A percentile compares a stretch with the other conserved stretches of the same genome.
These are phyloP conservation scores for Eupsittula cactorum DNA, from an alignment of 2,113 vertebrate species.

Conservation along the genomic window DNA sequence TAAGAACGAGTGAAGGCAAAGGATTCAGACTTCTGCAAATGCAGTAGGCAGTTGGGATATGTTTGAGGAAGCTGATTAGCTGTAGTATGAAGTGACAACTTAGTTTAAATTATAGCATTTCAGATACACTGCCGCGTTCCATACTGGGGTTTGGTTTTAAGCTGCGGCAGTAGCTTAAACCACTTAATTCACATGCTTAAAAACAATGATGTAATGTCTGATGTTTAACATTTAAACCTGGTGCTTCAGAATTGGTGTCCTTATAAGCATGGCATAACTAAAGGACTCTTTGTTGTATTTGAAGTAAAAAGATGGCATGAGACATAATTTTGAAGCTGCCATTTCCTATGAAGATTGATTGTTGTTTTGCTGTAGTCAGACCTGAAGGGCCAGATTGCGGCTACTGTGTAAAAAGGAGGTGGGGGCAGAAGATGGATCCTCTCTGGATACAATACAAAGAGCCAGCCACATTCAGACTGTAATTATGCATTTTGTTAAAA, in stretches of 20 bases:
- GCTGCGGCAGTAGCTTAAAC: background rate
- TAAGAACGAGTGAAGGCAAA: background rate
- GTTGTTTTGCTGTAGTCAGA: background rate
- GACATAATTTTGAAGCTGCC: background rate
- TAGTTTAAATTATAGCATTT: slow-evolving; percentile 5
- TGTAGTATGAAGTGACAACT: background rate
- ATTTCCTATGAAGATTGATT: background rate
- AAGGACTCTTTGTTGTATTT: background rate
- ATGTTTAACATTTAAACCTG: background rate
- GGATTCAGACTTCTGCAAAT: background rate
- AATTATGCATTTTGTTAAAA: background rate
- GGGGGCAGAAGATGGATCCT: background rate
- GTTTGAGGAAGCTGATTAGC: background rate
- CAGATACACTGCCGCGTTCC: background rate
- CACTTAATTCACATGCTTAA: background rate
- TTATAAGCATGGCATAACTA: background rate
- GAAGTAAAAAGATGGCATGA: background rate
- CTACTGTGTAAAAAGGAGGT: background rate
- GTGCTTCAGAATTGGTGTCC: background rate
- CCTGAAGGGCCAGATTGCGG: background rate
- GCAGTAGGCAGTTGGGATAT: background rate
- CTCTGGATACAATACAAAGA: background rate
- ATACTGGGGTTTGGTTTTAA: background rate
- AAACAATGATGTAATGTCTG: background rate
- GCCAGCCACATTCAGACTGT: background rate